Evolutionary conservation across 2,888 invertebrate species (phyloP), one percentile per base, ranked within the genome.

Genomic region (Drosophila parthenogenetica): DNA sequence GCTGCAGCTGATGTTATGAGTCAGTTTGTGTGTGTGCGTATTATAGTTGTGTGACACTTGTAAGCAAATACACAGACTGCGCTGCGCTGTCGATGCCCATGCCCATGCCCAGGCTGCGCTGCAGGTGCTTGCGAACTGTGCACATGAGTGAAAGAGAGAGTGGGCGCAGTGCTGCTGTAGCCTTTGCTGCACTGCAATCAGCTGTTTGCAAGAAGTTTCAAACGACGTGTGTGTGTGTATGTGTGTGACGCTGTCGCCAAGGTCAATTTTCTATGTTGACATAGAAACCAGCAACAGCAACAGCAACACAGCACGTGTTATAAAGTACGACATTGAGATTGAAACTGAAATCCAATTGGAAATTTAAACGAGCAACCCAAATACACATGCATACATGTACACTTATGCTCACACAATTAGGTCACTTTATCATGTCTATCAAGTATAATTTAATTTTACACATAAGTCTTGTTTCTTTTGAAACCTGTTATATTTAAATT

Each of bases 231-330:
- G 58, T 46, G 39, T 55, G 16, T 13, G 55, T 32, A 10, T 58
- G 57, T 46, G 43, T 54, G 14, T 11, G 55, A 19, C 16, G 39
- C 35, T 5, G 59, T 62, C 58, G 60, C 43, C 83, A 84, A 84
- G 83, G 83, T 86, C 86, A 84, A 72, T 79, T 29, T 29, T 75
- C 59, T 71, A 67, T 79, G 88, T 86, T 86, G 88, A 86, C 83
- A 84, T 84, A 82, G 88, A 88, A 84, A 88, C 87, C 75, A 73
- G 66, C 54, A 72, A 49, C 51, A 69, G 39, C 40, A 72, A 46
- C 71, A 86, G 81, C 67, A 83, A 48, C 51, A 4, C 39, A 69
- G 63, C 58, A 69, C 69, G 66, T 69, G 73, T 58, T 63, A 29
- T 29, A 51, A 55, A 60, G 50, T 43, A 60, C 35, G 40, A 43